These are phyloP conservation scores for Brienomyrus longianalis DNA, from an alignment of 2,113 vertebrate species.

Conservation along the genomic window DNA sequence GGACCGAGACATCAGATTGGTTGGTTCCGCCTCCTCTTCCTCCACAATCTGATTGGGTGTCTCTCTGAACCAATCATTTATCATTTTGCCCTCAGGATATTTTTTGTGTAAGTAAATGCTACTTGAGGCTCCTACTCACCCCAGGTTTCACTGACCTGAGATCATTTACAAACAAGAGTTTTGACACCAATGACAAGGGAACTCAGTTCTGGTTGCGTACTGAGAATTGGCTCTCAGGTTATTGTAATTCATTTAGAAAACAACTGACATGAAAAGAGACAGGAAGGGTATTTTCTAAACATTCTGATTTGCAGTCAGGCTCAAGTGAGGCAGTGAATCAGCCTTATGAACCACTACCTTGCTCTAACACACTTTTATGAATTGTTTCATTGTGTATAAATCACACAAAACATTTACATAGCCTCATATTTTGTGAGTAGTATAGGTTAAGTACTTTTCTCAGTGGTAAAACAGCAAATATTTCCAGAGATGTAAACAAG, in stretches of 20 bases:
- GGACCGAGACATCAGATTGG: background rate
- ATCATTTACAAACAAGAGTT: constrained; percentile 37
- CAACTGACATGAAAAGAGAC: background rate
- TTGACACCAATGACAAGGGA: constrained; percentile 65
- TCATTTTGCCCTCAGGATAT: too few relatives aligned
- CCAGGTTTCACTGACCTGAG: background rate
- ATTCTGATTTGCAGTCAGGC: background rate
- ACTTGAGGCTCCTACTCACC: background rate
- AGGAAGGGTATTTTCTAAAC: background rate
- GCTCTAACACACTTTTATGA: background rate
- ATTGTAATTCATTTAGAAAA: background rate
- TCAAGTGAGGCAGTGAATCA: background rate
- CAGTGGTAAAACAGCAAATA: background rate
- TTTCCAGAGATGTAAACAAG: background rate
- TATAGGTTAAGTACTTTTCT: background rate
- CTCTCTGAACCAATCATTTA: too few relatives aligned
- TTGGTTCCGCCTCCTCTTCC: background rate
- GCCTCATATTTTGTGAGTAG: background rate
- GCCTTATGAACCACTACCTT: background rate
- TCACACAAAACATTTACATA: background rate
- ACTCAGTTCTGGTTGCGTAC: constrained; percentile 69
- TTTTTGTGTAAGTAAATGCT: too few relatives aligned
- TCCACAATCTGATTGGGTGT: background rate
- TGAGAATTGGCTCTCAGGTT: constrained; percentile 57
- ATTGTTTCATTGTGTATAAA: background rate